Percentiles rank a stretch among this genome's conserved stretches.
Evolutionary conservation across 2,113 vertebrate genomes (phyloP).

Genomic region (Indicator maculatus): DNA sequence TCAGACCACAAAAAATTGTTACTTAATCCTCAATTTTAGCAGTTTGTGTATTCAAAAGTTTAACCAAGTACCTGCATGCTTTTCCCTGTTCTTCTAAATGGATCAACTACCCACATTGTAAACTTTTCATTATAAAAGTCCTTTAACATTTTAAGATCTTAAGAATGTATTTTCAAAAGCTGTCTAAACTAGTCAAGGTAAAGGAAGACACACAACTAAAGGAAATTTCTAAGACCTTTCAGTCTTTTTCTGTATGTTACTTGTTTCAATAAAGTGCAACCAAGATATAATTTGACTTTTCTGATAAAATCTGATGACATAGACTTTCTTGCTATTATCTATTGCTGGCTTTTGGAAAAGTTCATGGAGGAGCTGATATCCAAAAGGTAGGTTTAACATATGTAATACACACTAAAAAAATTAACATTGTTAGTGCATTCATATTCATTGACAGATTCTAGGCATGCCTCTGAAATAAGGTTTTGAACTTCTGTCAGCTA

Average conservation of each 20-base stretch:
- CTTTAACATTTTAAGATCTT: neutral
- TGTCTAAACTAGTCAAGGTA: neutral
- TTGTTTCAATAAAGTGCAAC: neutral
- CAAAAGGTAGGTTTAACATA: neutral
- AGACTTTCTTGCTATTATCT: neutral
- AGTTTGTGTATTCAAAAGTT: neutral
- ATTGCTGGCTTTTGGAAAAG: neutral
- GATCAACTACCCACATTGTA: neutral
- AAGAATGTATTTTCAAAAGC: neutral
- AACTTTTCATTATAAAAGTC: neutral
- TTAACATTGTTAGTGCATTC: neutral
- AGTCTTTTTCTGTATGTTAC: neutral
- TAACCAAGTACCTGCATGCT: neutral
- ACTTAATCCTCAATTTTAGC: neutral
- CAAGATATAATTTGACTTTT: neutral
- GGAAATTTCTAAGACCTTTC: neutral
- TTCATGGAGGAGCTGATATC: neutral
- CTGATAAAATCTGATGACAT: neutral
- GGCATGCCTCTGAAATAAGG: neutral
- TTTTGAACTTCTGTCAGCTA: neutral
- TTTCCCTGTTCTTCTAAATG: neutral
- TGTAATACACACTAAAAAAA: neutral
- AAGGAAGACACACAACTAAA: neutral
- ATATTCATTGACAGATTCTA: neutral
- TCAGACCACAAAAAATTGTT: neutral